Evolutionary conservation across 1,140 invertebrate species (phyloP), one percentile per base, ranked within the genome.

Genomic region (Physella acuta): DNA sequence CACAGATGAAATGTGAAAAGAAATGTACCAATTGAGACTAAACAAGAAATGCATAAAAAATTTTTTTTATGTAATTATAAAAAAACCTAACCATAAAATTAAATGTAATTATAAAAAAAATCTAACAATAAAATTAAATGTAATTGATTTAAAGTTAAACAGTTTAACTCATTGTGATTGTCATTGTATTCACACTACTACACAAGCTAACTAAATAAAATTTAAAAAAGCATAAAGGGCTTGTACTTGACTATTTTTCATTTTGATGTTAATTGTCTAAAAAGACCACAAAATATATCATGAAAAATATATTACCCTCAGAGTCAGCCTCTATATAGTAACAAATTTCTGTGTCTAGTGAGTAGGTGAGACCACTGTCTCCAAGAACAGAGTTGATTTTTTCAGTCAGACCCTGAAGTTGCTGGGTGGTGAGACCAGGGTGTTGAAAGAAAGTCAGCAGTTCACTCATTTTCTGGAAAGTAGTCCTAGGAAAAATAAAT

Each of bases 291-390:
- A n/a, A 37, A 8, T 39, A 39, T 63, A 17, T 24, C 5, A 14
- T 5, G 11, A 60, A 16, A 26, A 44, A 49, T 36, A 16, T 17
- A 63, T 36, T 36, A 17, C 24, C 44, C 33, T 55, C 26, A 26
- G 60, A 63, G 17, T 30, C 33, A 11, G 37, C 26, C n/a, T 63
- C 37, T 8, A 63, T 63, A 28, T 63, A 63, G 30, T 28, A 44
- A 30, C 60, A 63, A 24, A 63, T 5, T 44, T 63, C 60, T 26
- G 60, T 63, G 33, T 39, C 60, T 36, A 60, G 16, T 31, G 58
- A 60, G 17, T 11, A 8, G 39, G 34, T 17, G 5, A 63, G 20
- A n/a, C 17, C 24, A 31, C 17, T 17, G 3, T 44, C 34, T 3
- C 37, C 34, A 63, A 63, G 34, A 49, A 26, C 60, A 5, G 28